These are phyloP conservation scores for Trichogramma dendrolimi DNA, from an alignment of 2,888 invertebrate genomes.

Conservation along the genomic window DNA sequence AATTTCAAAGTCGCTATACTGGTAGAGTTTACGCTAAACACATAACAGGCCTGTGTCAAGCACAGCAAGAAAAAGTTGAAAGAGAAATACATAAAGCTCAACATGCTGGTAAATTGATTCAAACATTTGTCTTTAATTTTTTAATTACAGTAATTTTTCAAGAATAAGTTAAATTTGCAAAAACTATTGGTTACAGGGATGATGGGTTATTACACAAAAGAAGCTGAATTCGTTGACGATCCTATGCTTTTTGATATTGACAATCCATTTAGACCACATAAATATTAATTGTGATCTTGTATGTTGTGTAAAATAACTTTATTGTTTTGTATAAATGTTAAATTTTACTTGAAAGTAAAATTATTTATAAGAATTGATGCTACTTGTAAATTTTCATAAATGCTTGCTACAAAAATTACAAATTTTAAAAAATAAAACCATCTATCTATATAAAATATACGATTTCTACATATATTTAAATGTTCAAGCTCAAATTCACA, in stretches of 20 bases:
- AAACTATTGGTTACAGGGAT: slow-evolving; percentile 54
- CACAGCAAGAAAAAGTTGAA: slow-evolving; percentile 73
- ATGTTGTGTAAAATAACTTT: slow-evolving; percentile 16
- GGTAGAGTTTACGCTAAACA: slow-evolving; percentile 88
- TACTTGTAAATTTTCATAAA: not conserved
- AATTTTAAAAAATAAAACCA: slow-evolving; percentile 2
- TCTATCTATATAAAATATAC: not conserved
- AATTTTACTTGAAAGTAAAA: not conserved
- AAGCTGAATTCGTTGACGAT: slow-evolving; percentile 75
- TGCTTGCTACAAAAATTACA: not conserved
- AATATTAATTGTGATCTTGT: slow-evolving; percentile 57
- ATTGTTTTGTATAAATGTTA: not conserved
- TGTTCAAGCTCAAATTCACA: not conserved
- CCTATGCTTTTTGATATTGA: slow-evolving; percentile 89
- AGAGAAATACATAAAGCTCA: slow-evolving; percentile 72
- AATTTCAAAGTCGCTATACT: slow-evolving; percentile 94
- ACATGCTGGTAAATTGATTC: slow-evolving; percentile 56
- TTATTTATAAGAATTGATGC: not conserved
- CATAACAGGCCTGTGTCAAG: slow-evolving; percentile 87
- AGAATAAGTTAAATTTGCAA: not conserved
- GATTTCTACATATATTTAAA: slow-evolving; percentile 10
- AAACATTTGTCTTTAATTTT: not conserved
- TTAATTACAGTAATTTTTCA: not conserved
- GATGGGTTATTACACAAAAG: slow-evolving; percentile 81
- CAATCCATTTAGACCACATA: slow-evolving; percentile 74